These are phyloP conservation scores for Onthophagus taurus DNA, from an alignment of 1,140 invertebrate genomes.

Conservation along the genomic window DNA sequence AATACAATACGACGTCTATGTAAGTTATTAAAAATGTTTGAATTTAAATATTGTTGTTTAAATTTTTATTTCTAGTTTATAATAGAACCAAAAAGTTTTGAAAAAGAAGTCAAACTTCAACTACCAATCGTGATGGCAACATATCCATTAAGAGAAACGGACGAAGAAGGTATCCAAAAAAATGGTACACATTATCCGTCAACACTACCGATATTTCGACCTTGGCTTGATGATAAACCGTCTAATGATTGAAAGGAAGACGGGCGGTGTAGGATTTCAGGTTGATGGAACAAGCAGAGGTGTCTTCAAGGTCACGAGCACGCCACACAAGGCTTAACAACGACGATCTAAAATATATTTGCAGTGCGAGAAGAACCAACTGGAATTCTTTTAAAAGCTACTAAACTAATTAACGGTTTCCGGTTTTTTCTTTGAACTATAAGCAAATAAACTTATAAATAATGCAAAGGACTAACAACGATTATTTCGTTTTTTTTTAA, in stretches of 20 bases:
- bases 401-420: no score
- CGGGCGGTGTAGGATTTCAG: no score
- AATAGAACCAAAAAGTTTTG: constrained; percentile 80
- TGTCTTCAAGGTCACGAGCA: no score
- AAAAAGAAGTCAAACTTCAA: constrained; percentile 87
- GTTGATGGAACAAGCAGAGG: no score
- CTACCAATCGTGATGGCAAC: constrained; percentile 87
- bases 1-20: constrained; percentile 90
- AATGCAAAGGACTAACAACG: no score
- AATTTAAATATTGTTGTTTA: background rate
- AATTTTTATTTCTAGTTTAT: constrained; percentile 61
- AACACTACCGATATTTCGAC: constrained; percentile 83
- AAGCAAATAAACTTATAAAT: no score
- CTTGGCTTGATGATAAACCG: constrained; percentile 73
- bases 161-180: constrained; percentile 55
- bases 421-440: no score
- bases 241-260: constrained; percentile 26
- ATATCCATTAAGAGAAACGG: constrained; percentile 67
- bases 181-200: constrained; percentile 80
- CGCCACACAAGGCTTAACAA: no score
- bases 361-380: no score
- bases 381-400: no score
- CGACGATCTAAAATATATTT: no score
- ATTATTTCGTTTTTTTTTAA: no score
- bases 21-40: constrained; percentile 47